Percentiles rank a stretch among this genome's conserved stretches.
These are phyloP conservation scores for Barbus barbus DNA, from an alignment of 2,113 vertebrate species.

Conservation along the genomic window DNA sequence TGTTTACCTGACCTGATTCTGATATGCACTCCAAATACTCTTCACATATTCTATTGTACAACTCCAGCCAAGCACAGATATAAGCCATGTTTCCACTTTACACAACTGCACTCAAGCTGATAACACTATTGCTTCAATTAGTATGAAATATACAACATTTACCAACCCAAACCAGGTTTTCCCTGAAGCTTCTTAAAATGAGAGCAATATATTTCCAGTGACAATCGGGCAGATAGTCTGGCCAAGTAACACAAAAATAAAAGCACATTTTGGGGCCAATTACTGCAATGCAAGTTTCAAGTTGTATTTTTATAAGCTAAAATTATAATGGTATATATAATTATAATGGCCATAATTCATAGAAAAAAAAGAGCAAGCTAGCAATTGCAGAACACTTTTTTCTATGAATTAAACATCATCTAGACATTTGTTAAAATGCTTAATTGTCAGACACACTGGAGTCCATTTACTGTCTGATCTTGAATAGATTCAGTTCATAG, in stretches of 20 bases:
- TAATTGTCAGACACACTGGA: background rate
- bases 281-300: slow-evolving; percentile 40
- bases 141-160: slow-evolving; percentile 26
- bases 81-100: background rate
- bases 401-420: background rate
- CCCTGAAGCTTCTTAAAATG: slow-evolving; percentile 48
- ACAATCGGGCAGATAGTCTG: slow-evolving; percentile 37
- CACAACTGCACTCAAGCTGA: background rate
- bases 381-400: background rate
- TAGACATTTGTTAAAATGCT: slow-evolving; percentile 18
- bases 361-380: background rate
- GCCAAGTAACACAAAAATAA: slow-evolving; percentile 40
- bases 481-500: background rate
- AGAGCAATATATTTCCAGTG: slow-evolving; percentile 51
- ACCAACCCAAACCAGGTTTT: slow-evolving; percentile 45
- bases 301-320: slow-evolving; percentile 1
- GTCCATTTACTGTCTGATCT: background rate
- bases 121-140: slow-evolving; percentile 24
- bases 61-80: background rate
- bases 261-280: slow-evolving; percentile 39
- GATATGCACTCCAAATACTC: background rate
- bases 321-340: slow-evolving; percentile 9
- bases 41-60: background rate
- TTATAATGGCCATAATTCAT: background rate
- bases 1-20: slow-evolving; percentile 45